Percentiles rank a stretch among this genome's conserved stretches.
phyloP scores from a whole-genome alignment of 2,113 vertebrate species.

The Mesembrinibis cayennensis region DNA sequence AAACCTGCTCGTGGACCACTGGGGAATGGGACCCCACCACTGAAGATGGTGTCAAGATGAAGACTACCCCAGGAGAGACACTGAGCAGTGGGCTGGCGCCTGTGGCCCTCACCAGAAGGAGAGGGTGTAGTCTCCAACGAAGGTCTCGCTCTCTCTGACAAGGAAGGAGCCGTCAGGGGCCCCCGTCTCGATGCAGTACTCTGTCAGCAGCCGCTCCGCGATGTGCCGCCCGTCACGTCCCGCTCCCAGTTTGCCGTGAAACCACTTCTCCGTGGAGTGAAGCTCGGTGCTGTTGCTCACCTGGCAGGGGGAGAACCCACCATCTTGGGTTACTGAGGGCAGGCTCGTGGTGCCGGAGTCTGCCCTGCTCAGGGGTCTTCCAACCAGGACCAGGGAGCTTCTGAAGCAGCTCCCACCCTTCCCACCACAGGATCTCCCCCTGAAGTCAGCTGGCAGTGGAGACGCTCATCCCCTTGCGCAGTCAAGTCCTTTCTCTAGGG shows the following conservation, averaged over 20 bases:
- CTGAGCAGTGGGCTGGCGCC: rapidly evolving
- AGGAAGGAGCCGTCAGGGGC: slow-evolving; percentile 95
- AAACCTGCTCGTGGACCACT: not conserved
- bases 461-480: not conserved
- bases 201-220: slow-evolving; percentile 89
- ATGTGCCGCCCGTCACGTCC: slow-evolving; percentile 96
- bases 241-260: slow-evolving; percentile 92
- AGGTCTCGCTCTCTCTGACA: slow-evolving; percentile 97
- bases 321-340: rapidly evolving
- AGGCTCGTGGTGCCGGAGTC: not conserved
- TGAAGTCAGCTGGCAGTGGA: not conserved
- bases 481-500: not conserved
- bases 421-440: not conserved
- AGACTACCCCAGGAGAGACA: rapidly evolving
- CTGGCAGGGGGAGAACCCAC: slow-evolving; percentile 51
- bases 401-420: not conserved
- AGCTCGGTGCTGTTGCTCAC: slow-evolving; percentile 88
- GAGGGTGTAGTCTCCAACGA: slow-evolving; percentile 95
- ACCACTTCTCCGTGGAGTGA: slow-evolving; percentile 95
- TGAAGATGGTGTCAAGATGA: not conserved
- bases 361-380: not conserved
- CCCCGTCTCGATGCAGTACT: slow-evolving; percentile 94
- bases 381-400: not conserved
- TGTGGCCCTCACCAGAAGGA: slow-evolving; percentile 91
- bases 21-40: not conserved